Conservation (phyloP, 2,797 vertebrate species). For the Thripadectes ignobilis region DNA sequence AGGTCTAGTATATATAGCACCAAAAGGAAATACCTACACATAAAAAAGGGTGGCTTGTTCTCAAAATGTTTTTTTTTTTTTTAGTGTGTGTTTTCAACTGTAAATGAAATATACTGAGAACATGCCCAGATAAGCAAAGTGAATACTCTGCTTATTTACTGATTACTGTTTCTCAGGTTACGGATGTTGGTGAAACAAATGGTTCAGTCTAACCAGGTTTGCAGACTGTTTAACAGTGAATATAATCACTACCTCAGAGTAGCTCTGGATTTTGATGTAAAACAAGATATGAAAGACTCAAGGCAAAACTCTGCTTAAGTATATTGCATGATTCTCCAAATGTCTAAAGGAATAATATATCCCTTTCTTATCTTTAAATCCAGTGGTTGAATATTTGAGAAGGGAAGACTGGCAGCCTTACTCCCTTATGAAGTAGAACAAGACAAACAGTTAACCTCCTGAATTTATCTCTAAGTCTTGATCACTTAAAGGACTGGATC, state of each 20-base stretch:
- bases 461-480: background rate
- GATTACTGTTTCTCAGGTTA: background rate
- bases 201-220: background rate
- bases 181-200: background rate
- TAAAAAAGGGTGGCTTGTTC: background rate
- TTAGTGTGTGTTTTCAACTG: background rate
- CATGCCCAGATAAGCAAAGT: background rate
- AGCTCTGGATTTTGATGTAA: background rate
- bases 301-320: background rate
- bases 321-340: background rate
- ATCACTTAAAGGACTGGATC: rapidly evolving
- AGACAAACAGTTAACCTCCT: background rate
- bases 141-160: background rate
- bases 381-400: background rate
- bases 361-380: background rate
- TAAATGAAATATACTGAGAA: background rate
- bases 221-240: background rate
- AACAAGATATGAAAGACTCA: background rate
- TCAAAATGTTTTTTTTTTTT: background rate
- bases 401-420: background rate
- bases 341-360: background rate
- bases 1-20: background rate
- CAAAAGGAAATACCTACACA: background rate
- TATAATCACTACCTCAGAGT: background rate
- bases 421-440: background rate